Base-by-base conservation (phyloP, 2,888 invertebrate genomes). In the Trypoxylon attenuatum region DNA sequence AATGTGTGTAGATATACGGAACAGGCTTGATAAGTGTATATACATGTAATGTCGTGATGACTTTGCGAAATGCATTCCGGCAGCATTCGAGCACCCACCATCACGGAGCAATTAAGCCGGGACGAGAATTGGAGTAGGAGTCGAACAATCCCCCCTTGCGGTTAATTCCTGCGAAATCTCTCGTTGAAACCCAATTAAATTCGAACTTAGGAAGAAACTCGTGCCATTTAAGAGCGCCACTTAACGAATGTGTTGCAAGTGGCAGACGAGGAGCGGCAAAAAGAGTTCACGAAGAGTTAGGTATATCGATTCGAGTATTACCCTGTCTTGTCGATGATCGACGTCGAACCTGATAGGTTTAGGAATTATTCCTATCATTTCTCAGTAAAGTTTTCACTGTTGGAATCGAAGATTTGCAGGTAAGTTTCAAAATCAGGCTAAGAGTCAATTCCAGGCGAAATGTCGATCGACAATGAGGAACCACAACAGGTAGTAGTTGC, bases 271-370 rank as follows among this genome's bases (percentile, higher is more conserved):
- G 58, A 66, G 66, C 71, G 71, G 62, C 59, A 66, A 71, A 66
- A 66, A 66, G 43, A 58, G 65, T 51, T 8, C 39, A 25, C 15
- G 53, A 2, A 41, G 49, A 16, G 46, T 27, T 57, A 18, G 46
- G n/a, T n/a, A n/a, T n/a, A n/a, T n/a, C n/a, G n/a, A n/a, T n/a
- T n/a, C 51, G 53, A 10, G 16, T 18, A 25, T 15, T 43, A 55
- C 39, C 43, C 54, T 55, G 69, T 69, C 73, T 66, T 57, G 72
- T 67, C 56, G 73, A 67, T 65, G 73, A 73, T 73, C 64, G 59
- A 73, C 73, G 66, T 58, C n/a, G n/a, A n/a, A n/a, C n/a, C n/a
- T n/a, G n/a, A n/a, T n/a, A n/a, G n/a, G n/a, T n/a, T n/a, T n/a
- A n/a, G n/a, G n/a, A n/a, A n/a, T n/a, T n/a, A n/a, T n/a, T n/a